These are phyloP conservation scores for Drosophila formosana DNA, from an alignment of 2,888 invertebrate species.

Conservation along the genomic window DNA sequence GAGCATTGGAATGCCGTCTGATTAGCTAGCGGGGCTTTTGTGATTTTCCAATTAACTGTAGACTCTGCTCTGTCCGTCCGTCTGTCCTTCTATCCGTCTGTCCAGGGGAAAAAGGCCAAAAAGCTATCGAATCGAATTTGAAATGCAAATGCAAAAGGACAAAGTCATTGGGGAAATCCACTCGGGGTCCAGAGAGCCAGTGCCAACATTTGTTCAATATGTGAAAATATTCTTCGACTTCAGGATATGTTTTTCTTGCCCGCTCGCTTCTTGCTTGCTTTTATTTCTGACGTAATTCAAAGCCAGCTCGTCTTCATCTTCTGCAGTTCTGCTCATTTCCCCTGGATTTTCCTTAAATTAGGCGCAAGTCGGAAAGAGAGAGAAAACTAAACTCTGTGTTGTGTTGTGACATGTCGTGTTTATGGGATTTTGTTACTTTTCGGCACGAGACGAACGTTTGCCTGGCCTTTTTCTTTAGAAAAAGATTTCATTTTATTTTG, in stretches of 20 bases:
- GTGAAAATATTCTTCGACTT: constrained; percentile 44
- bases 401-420: constrained; percentile 81
- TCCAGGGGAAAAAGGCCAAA: constrained; percentile 26
- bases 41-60: constrained; percentile 67
- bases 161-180: constrained; percentile 74
- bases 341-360: constrained; percentile 42
- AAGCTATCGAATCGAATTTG: constrained; percentile 58
- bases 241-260: constrained; percentile 20
- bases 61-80: neutral
- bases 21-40: constrained; percentile 58
- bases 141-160: constrained; percentile 69
- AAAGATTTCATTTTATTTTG: constrained; percentile 71
- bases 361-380: constrained; percentile 4
- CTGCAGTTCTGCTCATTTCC: constrained; percentile 17
- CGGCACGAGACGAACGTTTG: constrained; percentile 33
- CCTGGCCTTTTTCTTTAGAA: constrained; percentile 51
- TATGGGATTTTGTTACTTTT: constrained; percentile 76
- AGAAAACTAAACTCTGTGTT: constrained; percentile 36
- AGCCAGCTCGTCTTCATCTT: constrained; percentile 46
- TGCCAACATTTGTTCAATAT: constrained; percentile 49
- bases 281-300: constrained; percentile 62
- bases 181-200: constrained; percentile 17
- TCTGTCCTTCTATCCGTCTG: neutral
- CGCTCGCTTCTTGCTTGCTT: constrained; percentile 24
- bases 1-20: constrained; percentile 42